Evolutionary conservation across 2,888 invertebrate species (phyloP).

Genomic region (Drosophila demipolita): DNA sequence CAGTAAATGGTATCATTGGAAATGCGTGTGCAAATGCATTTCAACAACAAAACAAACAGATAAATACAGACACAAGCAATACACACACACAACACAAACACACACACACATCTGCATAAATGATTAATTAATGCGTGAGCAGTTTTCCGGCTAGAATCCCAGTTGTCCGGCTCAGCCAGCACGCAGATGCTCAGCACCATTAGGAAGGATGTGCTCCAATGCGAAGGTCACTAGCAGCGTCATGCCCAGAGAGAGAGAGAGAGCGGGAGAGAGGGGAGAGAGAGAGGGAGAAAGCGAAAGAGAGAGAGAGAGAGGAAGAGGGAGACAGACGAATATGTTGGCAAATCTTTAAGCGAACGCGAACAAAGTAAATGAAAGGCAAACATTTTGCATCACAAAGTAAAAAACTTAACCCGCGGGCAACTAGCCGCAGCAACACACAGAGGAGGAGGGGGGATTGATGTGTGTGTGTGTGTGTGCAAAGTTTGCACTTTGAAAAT

Average conservation of each 20-base stretch:
- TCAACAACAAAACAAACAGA: slow-evolving; percentile 29
- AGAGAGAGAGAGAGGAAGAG: background rate
- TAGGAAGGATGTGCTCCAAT: slow-evolving; percentile 28
- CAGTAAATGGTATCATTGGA: slow-evolving; percentile 68
- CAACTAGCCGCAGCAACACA: slow-evolving; percentile 4
- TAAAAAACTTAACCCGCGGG: slow-evolving; percentile 47
- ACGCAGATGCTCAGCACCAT: slow-evolving; percentile 40
- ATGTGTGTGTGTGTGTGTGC: slow-evolving; percentile 33
- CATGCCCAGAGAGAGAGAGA: slow-evolving; percentile 13
- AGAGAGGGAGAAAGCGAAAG: background rate
- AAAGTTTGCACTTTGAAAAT: slow-evolving; percentile 67
- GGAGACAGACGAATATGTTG: slow-evolving; percentile 11
- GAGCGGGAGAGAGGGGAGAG: background rate
- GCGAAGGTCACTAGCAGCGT: slow-evolving; percentile 48
- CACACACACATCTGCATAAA: slow-evolving; percentile 42
- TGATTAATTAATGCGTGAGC: slow-evolving; percentile 78
- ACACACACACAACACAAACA: background rate
- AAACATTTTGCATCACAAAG: slow-evolving; percentile 69
- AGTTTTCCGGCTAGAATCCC: slow-evolving; percentile 47
- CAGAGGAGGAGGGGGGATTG: background rate
- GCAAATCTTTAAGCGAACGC: slow-evolving; percentile 57
- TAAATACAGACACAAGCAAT: slow-evolving; percentile 3
- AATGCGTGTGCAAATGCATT: slow-evolving; percentile 73
- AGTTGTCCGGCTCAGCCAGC: slow-evolving; percentile 27
- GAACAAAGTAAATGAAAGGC: slow-evolving; percentile 75